phyloP scores from a whole-genome alignment of 2,797 vertebrate species.

The Spondyliosoma cantharus region DNA sequence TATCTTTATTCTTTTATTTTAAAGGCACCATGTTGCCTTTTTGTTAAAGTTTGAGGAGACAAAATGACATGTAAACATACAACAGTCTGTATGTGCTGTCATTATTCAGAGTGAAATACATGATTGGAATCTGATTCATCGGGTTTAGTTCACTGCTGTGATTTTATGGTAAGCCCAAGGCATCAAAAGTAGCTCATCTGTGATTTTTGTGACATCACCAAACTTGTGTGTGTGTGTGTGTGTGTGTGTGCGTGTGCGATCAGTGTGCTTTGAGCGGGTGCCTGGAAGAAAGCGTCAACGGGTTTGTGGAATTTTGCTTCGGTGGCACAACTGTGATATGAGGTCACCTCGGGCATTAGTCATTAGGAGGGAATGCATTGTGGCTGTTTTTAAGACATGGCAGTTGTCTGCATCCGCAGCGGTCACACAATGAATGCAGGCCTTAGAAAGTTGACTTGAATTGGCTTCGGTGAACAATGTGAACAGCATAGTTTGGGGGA shows the following conservation, averaged over 20 bases:
- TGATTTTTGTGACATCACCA: slow-evolving; percentile 55
- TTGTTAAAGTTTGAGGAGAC: neutral
- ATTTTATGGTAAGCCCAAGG: slow-evolving; percentile 29
- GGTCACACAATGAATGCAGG: slow-evolving; percentile 82
- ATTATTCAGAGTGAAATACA: neutral
- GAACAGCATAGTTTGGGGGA: slow-evolving; percentile 78
- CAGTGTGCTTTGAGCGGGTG: slow-evolving; percentile 67
- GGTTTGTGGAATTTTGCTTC: slow-evolving; percentile 86
- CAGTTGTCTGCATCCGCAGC: slow-evolving; percentile 80
- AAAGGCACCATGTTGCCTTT: slow-evolving; percentile 29
- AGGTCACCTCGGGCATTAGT: slow-evolving; percentile 86
- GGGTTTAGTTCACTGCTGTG: slow-evolving; percentile 8
- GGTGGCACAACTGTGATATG: slow-evolving; percentile 84
- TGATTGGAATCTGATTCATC: neutral
- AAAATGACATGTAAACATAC: neutral
- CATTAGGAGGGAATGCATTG: slow-evolving; percentile 87
- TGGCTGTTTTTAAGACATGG: slow-evolving; percentile 87
- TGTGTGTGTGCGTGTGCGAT: slow-evolving; percentile 47
- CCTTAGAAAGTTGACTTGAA: slow-evolving; percentile 87
- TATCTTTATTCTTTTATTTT: slow-evolving; percentile 19
- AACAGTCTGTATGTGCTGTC: neutral
- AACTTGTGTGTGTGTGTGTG: slow-evolving; percentile 25
- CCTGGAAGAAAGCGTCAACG: slow-evolving; percentile 83
- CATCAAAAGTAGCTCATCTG: slow-evolving; percentile 33
- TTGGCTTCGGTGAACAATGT: slow-evolving; percentile 83